Evolutionary conservation across 1,140 invertebrate genomes (phyloP).

Genomic region (Hestina assimilis): DNA sequence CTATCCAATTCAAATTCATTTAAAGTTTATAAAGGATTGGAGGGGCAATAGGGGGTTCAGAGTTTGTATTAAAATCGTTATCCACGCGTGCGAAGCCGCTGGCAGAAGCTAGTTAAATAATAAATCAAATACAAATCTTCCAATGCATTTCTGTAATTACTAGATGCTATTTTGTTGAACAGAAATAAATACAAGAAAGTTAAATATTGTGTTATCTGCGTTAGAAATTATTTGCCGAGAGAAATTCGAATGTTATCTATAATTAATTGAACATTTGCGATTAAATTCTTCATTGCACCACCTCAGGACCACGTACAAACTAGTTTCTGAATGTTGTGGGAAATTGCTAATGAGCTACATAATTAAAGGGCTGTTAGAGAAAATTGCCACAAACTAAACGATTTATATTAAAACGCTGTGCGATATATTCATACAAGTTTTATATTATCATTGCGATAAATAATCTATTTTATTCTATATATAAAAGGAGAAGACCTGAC

Average conservation of each 20-base stretch:
- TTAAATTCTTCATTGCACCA: constrained; percentile 28
- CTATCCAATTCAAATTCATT: no score
- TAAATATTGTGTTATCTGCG: not conserved
- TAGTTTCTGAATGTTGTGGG: constrained; percentile 33
- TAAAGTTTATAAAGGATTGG: no score
- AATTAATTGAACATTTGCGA: constrained; percentile 27
- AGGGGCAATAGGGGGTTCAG: no score
- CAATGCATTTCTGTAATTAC: no score
- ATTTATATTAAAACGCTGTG: constrained; percentile 18
- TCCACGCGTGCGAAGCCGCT: no score
- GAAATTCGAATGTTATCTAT: constrained; percentile 18
- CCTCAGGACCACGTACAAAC: constrained; percentile 25
- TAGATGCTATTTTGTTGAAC: no score
- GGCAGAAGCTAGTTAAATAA: not conserved
- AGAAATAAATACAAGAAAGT: not conserved
- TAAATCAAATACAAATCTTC: no score
- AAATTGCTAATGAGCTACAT: constrained; percentile 36
- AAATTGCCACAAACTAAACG: constrained; percentile 27
- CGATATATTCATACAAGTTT: constrained; percentile 10
- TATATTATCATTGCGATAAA: not conserved
- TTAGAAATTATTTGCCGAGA: constrained; percentile 1
- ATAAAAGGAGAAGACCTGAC: no score
- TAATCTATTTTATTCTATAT: not conserved
- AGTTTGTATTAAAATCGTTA: no score
- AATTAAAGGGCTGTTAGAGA: constrained; percentile 34